These are phyloP conservation scores for Manis crassicaudata DNA, from an alignment of 2,797 vertebrate species.

Conservation along the genomic window DNA sequence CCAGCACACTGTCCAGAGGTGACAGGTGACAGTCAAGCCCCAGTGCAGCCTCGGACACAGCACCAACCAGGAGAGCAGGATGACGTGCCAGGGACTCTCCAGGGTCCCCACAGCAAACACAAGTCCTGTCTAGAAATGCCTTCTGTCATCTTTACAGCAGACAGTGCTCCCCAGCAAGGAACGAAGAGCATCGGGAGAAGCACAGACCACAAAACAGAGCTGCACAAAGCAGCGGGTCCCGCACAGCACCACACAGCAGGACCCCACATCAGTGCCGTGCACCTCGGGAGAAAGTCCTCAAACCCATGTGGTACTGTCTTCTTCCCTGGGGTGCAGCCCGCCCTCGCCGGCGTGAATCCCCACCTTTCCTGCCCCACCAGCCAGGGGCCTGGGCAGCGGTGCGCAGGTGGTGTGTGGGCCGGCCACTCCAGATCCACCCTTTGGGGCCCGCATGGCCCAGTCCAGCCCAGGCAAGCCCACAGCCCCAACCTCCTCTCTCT, in stretches of 20 bases:
- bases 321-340: not conserved
- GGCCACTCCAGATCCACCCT: not conserved
- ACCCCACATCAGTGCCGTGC: not conserved
- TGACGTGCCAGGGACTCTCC: not conserved
- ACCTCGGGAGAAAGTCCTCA: not conserved
- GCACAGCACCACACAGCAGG: not conserved
- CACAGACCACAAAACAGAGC: not conserved
- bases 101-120: not conserved
- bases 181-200: not conserved
- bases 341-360: accelerated
- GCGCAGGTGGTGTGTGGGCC: not conserved
- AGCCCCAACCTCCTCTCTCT: not conserved
- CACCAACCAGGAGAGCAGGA: accelerated
- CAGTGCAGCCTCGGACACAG: not conserved
- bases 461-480: not conserved
- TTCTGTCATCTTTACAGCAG: not conserved
- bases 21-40: slow-evolving; percentile 73
- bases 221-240: not conserved
- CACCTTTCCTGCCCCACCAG: no score
- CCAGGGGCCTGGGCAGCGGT: no score
- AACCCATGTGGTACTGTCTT: not conserved
- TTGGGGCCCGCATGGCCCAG: not conserved
- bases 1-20: slow-evolving; percentile 20
- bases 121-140: not conserved
- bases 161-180: not conserved